phyloP scores from a whole-genome alignment of 2,888 invertebrate genomes.

The Cheilosia scutellata region DNA sequence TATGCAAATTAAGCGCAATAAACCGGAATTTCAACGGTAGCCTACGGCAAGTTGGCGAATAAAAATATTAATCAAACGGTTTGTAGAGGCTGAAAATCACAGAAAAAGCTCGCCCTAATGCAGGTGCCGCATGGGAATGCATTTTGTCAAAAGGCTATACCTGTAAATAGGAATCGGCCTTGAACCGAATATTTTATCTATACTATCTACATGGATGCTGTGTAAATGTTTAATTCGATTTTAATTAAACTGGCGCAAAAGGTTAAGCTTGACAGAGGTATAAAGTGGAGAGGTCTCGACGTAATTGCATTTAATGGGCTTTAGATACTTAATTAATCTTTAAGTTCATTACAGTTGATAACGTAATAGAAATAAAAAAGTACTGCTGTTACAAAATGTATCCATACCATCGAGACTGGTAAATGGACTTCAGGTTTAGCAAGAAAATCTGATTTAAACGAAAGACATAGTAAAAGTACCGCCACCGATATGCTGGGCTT shows the following conservation, averaged over 20 bases:
- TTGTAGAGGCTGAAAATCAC: not conserved
- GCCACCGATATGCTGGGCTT: too few species aligned
- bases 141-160: not conserved
- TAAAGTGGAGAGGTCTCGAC: not conserved
- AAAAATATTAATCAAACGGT: constrained; percentile 22
- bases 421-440: too few species aligned
- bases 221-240: constrained; percentile 15
- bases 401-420: too few species aligned
- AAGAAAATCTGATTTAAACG: too few species aligned
- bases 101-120: constrained; percentile 46
- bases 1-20: constrained; percentile 47
- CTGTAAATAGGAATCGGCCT: not conserved
- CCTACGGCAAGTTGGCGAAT: not conserved
- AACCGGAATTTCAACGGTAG: constrained; percentile 50
- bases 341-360: too few species aligned
- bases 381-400: too few species aligned
- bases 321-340: not conserved
- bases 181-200: constrained; percentile 23
- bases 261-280: not conserved
- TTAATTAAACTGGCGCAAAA: constrained; percentile 13
- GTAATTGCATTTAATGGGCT: constrained; percentile 7
- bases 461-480: too few species aligned
- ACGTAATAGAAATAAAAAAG: too few species aligned
- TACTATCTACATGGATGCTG: not conserved
- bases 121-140: constrained; percentile 26